Base-by-base conservation (phyloP, 2,113 vertebrate genomes). In the Gymnobelideus leadbeateri region DNA sequence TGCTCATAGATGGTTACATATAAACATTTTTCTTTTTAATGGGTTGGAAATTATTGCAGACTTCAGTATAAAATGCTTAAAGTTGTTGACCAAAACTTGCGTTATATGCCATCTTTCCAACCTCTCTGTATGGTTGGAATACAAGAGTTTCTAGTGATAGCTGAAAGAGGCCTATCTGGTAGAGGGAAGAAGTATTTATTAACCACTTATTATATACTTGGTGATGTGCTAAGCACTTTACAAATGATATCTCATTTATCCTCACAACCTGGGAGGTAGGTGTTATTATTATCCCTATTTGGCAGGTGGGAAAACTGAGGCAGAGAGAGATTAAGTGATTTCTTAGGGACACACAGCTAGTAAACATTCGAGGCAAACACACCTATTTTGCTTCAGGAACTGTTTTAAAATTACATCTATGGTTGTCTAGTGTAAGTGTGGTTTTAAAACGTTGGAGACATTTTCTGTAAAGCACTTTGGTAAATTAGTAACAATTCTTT, bases 31-130 rank as follows among this genome's bases (percentile, higher is more conserved):
- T 10, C 49, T 43, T 93, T 92, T 92, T 94, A 95, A 92, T 96
- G 95, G 95, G 47, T 50, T 96, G 91, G 93, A 94, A 92, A 93
- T 24, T 93, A 10, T 94, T 93, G 49, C 2, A 25, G 43, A 12
- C 93, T 94, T 97, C 51, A 50, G 25, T 52, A 77, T 89, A 26
- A 96, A 51, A 96, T 26, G 51, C 92, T 55, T 92, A 37, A 97
- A 93, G 12, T 91, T 96, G 51, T 57, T 93, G 77, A 93, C 94
- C 54, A 94, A 50, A 96, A 94, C 94, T 92, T 91, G 94, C 94
- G 9, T 14, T 50, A 11, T 89, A 49, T 52, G n/a, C n/a, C 37
- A 94, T 92, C 43, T 94, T 91, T 94, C 89, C 90, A 92, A 91
- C n/a, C 91, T 3, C 50, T 94, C 23, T 90, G 2, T 91, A 54